Conservation (phyloP, 2,888 invertebrate genomes). For the Teleiodes luculella region DNA sequence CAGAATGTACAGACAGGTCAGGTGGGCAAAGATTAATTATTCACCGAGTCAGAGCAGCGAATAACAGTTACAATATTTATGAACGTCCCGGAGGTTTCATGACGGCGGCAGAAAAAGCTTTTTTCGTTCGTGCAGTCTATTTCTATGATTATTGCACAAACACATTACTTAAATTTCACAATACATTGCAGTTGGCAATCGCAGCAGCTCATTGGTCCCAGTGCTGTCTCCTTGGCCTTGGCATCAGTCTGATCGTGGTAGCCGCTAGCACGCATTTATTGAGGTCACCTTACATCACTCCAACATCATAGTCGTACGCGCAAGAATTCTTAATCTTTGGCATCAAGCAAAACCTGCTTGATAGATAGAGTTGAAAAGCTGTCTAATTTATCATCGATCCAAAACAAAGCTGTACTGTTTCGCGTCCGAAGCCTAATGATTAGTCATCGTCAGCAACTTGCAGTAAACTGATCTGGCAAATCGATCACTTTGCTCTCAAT, state of each 20-base stretch:
- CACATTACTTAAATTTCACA: not conserved
- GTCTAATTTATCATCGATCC: constrained; percentile 4
- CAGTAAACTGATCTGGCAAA: constrained; percentile 28
- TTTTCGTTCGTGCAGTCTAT: too few relatives aligned
- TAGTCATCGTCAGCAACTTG: constrained; percentile 35
- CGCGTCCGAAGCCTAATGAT: constrained; percentile 27
- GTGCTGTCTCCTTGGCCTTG: constrained; percentile 44
- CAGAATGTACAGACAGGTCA: not conserved
- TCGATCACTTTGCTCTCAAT: constrained; percentile 36
- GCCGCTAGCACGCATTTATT: constrained; percentile 31
- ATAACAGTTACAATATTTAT: not conserved
- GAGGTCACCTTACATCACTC: constrained; percentile 46
- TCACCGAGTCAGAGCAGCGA: not conserved
- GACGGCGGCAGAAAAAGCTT: too few relatives aligned
- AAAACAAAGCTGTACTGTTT: constrained; percentile 22
- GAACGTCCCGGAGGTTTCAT: constrained; percentile 1
- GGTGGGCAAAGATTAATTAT: constrained; percentile 1
- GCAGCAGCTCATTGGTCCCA: constrained; percentile 35
- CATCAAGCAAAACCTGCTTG: constrained; percentile 12
- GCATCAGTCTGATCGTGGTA: constrained; percentile 40
- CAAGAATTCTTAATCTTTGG: constrained; percentile 17
- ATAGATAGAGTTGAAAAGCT: constrained; percentile 13
- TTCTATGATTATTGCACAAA: not conserved
- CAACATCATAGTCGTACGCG: constrained; percentile 39
- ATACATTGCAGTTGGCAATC: constrained; percentile 2